These are phyloP conservation scores for Hippopotamyrus pictus DNA, from an alignment of 2,797 vertebrate species.

Conservation along the genomic window DNA sequence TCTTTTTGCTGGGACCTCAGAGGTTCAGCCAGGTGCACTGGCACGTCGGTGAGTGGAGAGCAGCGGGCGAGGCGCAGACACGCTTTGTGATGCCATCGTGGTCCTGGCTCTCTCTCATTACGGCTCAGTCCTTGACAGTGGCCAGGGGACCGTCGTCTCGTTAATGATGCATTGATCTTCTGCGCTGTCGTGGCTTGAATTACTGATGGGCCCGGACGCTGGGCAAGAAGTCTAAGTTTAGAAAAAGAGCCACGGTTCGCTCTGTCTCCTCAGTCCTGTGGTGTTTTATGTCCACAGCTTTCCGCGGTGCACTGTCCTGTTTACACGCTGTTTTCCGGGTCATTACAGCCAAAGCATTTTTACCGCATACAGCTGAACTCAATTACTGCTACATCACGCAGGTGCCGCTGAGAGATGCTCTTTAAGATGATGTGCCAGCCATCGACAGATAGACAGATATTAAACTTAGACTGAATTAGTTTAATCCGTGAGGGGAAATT, in stretches of 20 bases:
- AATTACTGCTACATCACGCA: neutral
- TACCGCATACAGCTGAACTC: neutral
- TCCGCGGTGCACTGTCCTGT: neutral
- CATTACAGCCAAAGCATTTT: neutral
- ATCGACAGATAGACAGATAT: neutral
- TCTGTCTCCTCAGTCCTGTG: neutral
- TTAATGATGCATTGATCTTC: neutral
- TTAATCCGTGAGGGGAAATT: neutral
- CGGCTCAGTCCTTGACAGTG: neutral
- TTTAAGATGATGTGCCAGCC: neutral
- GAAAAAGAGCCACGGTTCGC: neutral
- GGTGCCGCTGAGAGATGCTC: neutral
- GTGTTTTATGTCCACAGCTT: neutral
- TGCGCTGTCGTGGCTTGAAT: neutral
- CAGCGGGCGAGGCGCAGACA: neutral
- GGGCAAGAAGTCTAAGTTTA: neutral
- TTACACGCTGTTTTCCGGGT: neutral
- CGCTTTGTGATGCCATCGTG: neutral
- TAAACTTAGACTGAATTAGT: neutral
- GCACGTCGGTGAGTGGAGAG: neutral
- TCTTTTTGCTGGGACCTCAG: neutral
- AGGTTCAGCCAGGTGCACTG: neutral
- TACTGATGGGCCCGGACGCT: neutral
- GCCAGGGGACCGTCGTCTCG: neutral
- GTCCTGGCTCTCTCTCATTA: neutral